Evolutionary conservation across 2,797 vertebrate species (phyloP).

Genomic region (Lemur catta): DNA sequence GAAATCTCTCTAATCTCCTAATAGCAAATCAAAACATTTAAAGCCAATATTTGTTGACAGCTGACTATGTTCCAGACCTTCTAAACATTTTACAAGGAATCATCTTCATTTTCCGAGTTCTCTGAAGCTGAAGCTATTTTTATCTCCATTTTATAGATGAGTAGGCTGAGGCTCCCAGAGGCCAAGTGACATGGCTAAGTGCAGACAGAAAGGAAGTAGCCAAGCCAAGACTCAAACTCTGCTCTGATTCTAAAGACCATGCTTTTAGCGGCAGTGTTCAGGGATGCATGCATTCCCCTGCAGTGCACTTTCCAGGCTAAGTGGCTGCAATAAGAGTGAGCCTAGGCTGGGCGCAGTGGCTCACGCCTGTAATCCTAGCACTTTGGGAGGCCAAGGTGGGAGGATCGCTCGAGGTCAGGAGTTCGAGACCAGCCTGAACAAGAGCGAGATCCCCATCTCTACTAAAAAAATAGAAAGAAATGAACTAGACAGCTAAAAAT

Average conservation of each 20-base stretch:
- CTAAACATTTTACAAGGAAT: neutral
- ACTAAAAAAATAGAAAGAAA: too few relatives aligned
- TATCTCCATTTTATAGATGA: neutral
- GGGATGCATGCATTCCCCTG: neutral
- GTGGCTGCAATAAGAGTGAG: neutral
- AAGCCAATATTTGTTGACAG: neutral
- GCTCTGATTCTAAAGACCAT: neutral
- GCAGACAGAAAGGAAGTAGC: neutral
- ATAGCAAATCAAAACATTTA: neutral
- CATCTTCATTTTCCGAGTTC: neutral
- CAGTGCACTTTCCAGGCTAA: neutral
- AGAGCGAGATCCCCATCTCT: too few relatives aligned
- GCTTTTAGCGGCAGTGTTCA: neutral
- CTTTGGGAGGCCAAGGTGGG: too few relatives aligned
- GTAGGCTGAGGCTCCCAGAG: neutral
- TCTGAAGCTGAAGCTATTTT: neutral
- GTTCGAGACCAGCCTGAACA: too few relatives aligned
- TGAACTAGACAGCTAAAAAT: too few relatives aligned
- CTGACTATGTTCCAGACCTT: neutral
- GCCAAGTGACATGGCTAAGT: too few relatives aligned
- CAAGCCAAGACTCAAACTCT: neutral
- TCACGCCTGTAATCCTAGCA: too few relatives aligned
- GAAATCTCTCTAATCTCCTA: neutral
- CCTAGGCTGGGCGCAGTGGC: too few relatives aligned
- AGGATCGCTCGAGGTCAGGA: too few relatives aligned